phyloP scores from a whole-genome alignment of 2,797 vertebrate species.

The Micrastur ruficollis region DNA sequence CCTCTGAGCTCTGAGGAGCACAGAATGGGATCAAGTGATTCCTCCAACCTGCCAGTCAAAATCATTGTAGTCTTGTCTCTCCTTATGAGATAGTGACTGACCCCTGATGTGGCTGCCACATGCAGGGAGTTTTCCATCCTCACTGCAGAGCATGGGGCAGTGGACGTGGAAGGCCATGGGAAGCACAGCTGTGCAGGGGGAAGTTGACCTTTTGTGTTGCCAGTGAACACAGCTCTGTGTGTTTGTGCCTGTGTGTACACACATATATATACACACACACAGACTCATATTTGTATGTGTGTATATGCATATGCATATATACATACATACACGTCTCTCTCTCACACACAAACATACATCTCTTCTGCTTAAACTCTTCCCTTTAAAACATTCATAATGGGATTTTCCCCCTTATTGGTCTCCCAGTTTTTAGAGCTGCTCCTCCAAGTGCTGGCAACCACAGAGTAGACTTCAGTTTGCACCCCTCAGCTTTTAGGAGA shows the following conservation, averaged over 20 bases:
- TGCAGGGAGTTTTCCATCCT: neutral
- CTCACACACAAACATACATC: neutral
- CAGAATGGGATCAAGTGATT: neutral
- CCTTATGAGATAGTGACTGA: neutral
- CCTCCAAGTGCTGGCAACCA: neutral
- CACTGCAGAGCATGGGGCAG: neutral
- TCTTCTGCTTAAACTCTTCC: neutral
- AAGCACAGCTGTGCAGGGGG: neutral
- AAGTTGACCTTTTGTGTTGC: neutral
- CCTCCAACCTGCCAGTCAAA: neutral
- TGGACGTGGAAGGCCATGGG: neutral
- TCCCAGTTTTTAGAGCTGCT: neutral
- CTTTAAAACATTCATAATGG: neutral
- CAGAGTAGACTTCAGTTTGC: neutral
- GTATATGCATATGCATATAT: neutral
- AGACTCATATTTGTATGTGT: neutral
- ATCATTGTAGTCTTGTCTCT: neutral
- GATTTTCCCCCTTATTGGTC: neutral
- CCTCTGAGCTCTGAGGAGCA: neutral
- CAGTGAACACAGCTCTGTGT: neutral
- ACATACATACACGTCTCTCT: neutral
- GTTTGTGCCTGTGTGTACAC: too few relatives aligned
- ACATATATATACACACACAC: neutral
- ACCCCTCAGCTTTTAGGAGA: neutral
- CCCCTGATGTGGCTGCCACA: neutral